phyloP scores from a whole-genome alignment of 2,888 invertebrate genomes.

The Neocrepidodera transversa region DNA sequence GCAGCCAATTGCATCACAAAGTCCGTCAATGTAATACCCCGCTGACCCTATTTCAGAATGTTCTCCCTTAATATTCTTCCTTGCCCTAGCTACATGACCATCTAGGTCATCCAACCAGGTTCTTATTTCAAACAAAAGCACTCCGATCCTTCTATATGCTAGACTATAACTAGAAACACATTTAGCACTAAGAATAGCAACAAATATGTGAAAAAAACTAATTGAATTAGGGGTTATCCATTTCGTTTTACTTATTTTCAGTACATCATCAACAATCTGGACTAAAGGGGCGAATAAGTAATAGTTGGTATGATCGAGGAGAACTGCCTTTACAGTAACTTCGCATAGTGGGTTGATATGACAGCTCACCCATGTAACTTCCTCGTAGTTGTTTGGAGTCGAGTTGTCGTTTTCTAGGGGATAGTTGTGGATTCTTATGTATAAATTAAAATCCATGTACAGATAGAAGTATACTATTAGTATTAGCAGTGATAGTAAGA shows the following conservation, averaged over 20 bases:
- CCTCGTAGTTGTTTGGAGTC: constrained; percentile 60
- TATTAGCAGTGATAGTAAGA: constrained; percentile 67
- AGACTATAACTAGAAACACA: constrained; percentile 77
- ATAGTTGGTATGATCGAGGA: constrained; percentile 84
- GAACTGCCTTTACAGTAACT: constrained; percentile 82
- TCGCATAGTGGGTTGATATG: constrained; percentile 77
- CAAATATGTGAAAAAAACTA: constrained; percentile 78
- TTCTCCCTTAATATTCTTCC: constrained; percentile 78
- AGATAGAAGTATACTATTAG: constrained; percentile 69
- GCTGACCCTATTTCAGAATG: constrained; percentile 80
- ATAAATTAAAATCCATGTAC: constrained; percentile 76
- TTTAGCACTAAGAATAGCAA: constrained; percentile 78
- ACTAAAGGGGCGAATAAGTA: constrained; percentile 83
- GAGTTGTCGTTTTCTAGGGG: constrained; percentile 62
- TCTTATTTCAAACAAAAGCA: constrained; percentile 79
- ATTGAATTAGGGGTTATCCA: constrained; percentile 85
- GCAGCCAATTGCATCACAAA: constrained; percentile 81
- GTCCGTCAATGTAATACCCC: constrained; percentile 84
- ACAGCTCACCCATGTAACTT: constrained; percentile 71
- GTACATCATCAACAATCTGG: constrained; percentile 72
- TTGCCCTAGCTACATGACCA: constrained; percentile 82
- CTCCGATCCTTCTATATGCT: constrained; percentile 74
- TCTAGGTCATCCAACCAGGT: constrained; percentile 87
- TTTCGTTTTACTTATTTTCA: constrained; percentile 57
- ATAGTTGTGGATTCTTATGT: constrained; percentile 74